Percentiles rank a stretch among this genome's conserved stretches.
These are phyloP conservation scores for Numenius arquata DNA, from an alignment of 2,113 vertebrate species.

Conservation along the genomic window DNA sequence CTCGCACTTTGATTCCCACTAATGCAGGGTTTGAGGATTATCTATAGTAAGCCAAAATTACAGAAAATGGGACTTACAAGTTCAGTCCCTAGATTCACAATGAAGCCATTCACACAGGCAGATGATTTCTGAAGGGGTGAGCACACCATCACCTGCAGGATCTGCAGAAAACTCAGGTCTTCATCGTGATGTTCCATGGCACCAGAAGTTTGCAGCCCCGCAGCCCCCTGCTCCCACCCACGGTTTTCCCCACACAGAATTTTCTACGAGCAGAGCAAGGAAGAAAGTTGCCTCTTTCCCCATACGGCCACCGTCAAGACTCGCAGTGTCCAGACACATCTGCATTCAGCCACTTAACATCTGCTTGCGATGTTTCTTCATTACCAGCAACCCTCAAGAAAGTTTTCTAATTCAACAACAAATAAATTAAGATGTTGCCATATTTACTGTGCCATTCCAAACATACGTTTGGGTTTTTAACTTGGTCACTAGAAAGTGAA, in stretches of 20 bases:
- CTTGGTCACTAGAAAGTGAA: neutral
- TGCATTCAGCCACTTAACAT: neutral
- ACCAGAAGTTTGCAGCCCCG: neutral
- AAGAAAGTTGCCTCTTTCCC: neutral
- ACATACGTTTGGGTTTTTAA: neutral
- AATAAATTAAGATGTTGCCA: neutral
- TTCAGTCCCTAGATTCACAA: neutral
- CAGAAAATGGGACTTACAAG: rapidly evolving
- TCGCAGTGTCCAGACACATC: neutral
- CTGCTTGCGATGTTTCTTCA: neutral
- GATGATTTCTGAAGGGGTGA: neutral
- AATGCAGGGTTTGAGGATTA: neutral
- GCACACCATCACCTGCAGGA: neutral
- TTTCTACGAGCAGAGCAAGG: neutral
- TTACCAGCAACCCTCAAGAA: neutral
- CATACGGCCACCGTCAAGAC: rapidly evolving
- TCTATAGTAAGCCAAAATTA: neutral
- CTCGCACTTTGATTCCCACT: neutral
- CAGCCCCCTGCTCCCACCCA: neutral
- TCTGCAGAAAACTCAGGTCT: neutral
- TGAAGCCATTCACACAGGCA: rapidly evolving
- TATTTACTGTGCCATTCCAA: neutral
- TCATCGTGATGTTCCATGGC: neutral
- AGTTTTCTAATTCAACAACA: neutral
- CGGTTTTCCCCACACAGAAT: neutral